A percentile compares a stretch with the other conserved stretches of the same genome.
These are phyloP conservation scores for Eremobia ochroleuca DNA, from an alignment of 2,888 invertebrate species.

Conservation along the genomic window DNA sequence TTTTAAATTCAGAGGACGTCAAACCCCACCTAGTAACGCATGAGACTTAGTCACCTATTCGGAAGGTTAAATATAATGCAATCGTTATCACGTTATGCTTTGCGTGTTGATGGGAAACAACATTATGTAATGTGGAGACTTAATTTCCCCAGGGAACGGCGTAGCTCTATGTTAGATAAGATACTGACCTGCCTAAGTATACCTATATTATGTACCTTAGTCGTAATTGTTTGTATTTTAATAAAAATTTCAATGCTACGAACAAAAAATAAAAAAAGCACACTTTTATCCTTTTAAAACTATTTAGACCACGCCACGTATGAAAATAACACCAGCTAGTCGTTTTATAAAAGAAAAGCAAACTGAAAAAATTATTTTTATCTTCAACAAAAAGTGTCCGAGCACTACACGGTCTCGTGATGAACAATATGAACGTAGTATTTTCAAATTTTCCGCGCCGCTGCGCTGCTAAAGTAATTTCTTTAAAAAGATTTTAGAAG, in stretches of 20 bases:
- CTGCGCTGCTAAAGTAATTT: conserved; percentile 63
- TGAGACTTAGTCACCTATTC: not conserved
- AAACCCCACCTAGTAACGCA: not conserved
- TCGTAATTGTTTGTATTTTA: not conserved
- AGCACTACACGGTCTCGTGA: conserved; percentile 25
- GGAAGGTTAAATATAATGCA: conserved; percentile 14
- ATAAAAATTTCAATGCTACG: too few relatives aligned
- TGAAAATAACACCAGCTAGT: not conserved
- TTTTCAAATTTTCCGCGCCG: conserved; percentile 67
- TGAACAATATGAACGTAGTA: conserved; percentile 56
- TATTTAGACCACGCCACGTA: not conserved
- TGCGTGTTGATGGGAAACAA: conserved; percentile 40
- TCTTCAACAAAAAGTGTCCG: conserved; percentile 37
- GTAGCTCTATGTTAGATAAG: conserved; percentile 11
- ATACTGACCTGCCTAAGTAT: conserved; percentile 1
- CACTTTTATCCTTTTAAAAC: not conserved
- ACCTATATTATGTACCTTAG: not conserved
- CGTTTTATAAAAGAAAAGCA: conserved; percentile 27
- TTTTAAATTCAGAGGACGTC: not conserved
- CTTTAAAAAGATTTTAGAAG: conserved; percentile 69
- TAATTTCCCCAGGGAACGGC: conserved; percentile 43
- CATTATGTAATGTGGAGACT: conserved; percentile 41
- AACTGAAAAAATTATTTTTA: conserved; percentile 25
- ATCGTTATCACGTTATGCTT: conserved; percentile 19
- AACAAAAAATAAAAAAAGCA: too few relatives aligned